Evolutionary conservation across 2,797 vertebrate genomes (phyloP).

Genomic region (Sebastes jordani): DNA sequence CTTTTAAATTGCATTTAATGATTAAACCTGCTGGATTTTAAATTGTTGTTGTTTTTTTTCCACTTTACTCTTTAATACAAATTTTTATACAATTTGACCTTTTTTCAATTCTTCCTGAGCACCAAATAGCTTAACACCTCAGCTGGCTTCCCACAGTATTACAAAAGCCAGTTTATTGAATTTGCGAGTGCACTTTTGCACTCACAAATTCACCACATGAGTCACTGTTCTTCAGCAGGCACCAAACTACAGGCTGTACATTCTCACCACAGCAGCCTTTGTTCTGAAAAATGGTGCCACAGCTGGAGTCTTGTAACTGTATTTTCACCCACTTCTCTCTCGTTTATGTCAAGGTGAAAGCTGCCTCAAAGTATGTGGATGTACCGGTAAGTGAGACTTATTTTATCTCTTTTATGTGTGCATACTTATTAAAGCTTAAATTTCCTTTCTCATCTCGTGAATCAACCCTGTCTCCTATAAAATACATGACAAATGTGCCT

Average conservation of each 20-base stretch:
- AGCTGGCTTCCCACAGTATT: background rate
- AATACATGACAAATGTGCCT: background rate
- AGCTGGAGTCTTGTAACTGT: constrained; percentile 20
- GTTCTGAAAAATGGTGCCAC: constrained; percentile 20
- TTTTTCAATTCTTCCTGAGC: background rate
- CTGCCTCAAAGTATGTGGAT: constrained; percentile 99
- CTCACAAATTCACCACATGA: constrained; percentile 7
- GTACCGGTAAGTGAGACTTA: constrained; percentile 93
- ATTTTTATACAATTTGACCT: background rate
- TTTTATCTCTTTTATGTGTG: background rate
- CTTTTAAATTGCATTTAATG: background rate
- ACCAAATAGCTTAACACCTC: constrained; percentile 43
- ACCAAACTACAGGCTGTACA: background rate
- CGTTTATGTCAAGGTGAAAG: constrained; percentile 91
- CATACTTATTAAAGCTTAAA: background rate
- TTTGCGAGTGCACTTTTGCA: constrained; percentile 43
- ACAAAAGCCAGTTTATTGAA: constrained; percentile 36
- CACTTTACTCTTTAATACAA: background rate
- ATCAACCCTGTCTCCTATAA: background rate
- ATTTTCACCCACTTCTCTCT: constrained; percentile 60
- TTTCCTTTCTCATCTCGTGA: background rate
- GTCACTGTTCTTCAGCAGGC: constrained; percentile 5
- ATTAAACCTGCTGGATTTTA: background rate
- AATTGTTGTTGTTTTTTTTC: background rate
- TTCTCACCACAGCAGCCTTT: constrained; percentile 13